Base-by-base conservation (phyloP, 2,888 invertebrate genomes). In the Ophioninae sp. region DNA sequence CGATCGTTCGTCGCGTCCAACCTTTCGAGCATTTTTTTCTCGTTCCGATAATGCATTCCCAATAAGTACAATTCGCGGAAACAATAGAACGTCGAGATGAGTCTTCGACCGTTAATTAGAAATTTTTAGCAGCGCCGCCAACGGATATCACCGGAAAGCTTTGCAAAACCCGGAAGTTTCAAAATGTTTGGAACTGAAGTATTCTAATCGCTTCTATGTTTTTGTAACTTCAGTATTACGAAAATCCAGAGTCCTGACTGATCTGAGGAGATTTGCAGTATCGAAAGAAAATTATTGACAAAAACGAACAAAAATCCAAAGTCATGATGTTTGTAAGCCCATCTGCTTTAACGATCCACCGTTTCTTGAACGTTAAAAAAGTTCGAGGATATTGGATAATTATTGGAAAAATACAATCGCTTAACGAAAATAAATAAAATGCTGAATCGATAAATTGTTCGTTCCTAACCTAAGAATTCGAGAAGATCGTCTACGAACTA, bases 71-170 rank as follows among this genome's bases (percentile, higher is more conserved):
- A 51, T 10, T 51, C 3, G 51, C 17, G 6, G 6, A 51, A 51
- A 51, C 13, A 51, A 51, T 51, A 0, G 51, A 13, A 17, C 13
- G 51, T 17, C 17, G 5, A 13, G 51, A 51, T 51, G 17, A 51
- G 17, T 51, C 44, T 51, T 51, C 51, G 51, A 17, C 17, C 51
- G 13, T 51, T 5, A 0, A 13, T 67, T 41, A 20, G n/a, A 65
- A 65, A 20, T n/a, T 67, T 41, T 68, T 30, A 17, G 9, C 37
- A 59, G 71, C 71, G 71, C 71, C 71, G 20, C 71, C 20, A 6
- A 58, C 71, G 71, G 71, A 59, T 37, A 30, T 56, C 6, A 10
- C n/a, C 22, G 6, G 13, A 56, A 69, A 1, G 9, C 30, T 37
- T 7, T n/a, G 23, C n/a, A 69, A 6, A 23, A 30, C 51, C 44